Conservation (phyloP, 2,113 vertebrate species). For the Electrona antarctica region DNA sequence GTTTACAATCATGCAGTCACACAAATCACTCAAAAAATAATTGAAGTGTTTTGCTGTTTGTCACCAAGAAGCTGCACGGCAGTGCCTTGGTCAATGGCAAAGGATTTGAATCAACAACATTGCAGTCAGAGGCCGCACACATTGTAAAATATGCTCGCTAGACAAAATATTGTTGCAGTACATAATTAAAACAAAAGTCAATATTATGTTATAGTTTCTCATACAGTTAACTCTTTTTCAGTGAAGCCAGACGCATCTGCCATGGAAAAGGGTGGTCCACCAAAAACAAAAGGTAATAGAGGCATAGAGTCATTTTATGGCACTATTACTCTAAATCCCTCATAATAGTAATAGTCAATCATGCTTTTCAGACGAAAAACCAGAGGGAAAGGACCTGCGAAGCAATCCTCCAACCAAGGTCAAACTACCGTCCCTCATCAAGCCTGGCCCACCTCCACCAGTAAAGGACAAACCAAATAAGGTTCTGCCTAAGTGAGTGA, state of each 20-base stretch:
- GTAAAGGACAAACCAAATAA: conserved; percentile 77
- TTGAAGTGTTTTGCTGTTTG: too few relatives aligned
- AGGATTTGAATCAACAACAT: background rate
- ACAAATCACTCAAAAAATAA: too few relatives aligned
- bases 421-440: conserved; percentile 70
- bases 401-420: conserved; percentile 75
- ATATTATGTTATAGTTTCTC: background rate
- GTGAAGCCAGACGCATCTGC: conserved; percentile 53
- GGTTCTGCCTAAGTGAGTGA: conserved; percentile 65
- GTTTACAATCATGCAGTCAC: too few relatives aligned
- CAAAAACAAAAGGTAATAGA: conserved; percentile 68
- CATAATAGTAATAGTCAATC: background rate
- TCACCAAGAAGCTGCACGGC: too few relatives aligned
- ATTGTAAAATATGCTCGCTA: too few relatives aligned
- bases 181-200: background rate
- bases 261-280: conserved; percentile 72
- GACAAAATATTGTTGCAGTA: too few relatives aligned
- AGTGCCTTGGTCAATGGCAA: conserved; percentile 1
- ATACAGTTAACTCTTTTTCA: conserved; percentile 23
- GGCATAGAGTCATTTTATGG: background rate
- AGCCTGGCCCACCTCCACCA: conserved; percentile 63
- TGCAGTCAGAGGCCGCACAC: background rate
- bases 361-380: conserved; percentile 72
- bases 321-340: background rate
- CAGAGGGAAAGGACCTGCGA: conserved; percentile 72